Base-by-base conservation (phyloP, 1,140 invertebrate species). In the Batillaria attramentaria region DNA sequence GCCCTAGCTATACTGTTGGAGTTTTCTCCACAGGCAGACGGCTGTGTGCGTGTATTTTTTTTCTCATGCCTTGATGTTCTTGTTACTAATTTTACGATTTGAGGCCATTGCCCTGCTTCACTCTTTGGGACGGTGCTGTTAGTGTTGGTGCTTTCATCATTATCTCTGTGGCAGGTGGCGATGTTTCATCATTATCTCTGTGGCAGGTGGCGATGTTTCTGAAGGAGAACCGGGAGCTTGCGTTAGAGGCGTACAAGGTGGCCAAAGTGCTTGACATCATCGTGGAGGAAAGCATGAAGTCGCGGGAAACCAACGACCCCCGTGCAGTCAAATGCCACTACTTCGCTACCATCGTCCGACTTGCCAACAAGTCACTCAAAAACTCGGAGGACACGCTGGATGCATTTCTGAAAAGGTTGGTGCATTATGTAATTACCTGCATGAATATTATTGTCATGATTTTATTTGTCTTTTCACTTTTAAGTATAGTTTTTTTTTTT, bases 261-360 rank as follows among this genome's bases (percentile, higher is more conserved):
- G 93, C 94, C 78, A 95, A 95, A 87, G 95, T 98, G 0, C 91
- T 99, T 73, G 94, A 97, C 84, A 87, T 95, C 57, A 94, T 99
- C 92, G 94, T 95, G 86, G 95, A 97, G 80, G 95, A 94, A 83
- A 95, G 98, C 92, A 97, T 99, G 94, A 95, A 96, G 77, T 79
- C 84, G 2, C 92, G 94, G 6, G 96, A 98, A 77, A 94, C 94
- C 0, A 99, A 99, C 91, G 98, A 99, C 92, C 93, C 98, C 8
- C 94, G 97, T 92, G 94, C 96, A 1, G 95, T 98, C 80, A 98
- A 99, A 89, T 95, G 95, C 87, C 96, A 98, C 89, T 97, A 97
- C 87, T 90, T 98, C 1, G 92, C 94, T 46, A 96, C 94, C 88
- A 92, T 98, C 69, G 91, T 97, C 18, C 74, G 82, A 28, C 83